A percentile compares a stretch with the other conserved stretches of the same genome.
Conservation (phyloP, 2,888 invertebrate genomes). For the Liodrosophila aerea region DNA sequence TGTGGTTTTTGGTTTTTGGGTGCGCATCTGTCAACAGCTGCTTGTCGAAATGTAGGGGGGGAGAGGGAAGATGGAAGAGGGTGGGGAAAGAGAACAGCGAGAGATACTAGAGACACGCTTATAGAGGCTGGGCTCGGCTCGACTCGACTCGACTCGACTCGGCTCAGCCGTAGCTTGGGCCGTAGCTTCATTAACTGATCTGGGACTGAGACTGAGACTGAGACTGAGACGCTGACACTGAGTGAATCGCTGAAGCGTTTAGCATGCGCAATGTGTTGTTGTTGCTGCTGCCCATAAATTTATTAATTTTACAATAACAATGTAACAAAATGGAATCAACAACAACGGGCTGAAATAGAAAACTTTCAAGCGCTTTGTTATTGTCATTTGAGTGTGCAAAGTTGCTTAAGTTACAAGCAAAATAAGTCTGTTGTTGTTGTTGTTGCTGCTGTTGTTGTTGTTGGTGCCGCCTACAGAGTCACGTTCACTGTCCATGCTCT, state of each 20-base stretch:
- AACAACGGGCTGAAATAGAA: slow-evolving; percentile 41
- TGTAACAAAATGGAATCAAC: slow-evolving; percentile 21
- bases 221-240: slow-evolving; percentile 40
- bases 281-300: slow-evolving; percentile 40
- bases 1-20: slow-evolving; percentile 38
- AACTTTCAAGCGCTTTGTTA: slow-evolving; percentile 51
- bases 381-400: slow-evolving; percentile 58
- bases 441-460: slow-evolving; percentile 18
- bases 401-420: slow-evolving; percentile 49
- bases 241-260: slow-evolving; percentile 62
- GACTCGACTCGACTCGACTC: too few species aligned
- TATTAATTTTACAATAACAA: slow-evolving; percentile 54
- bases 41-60: too few species aligned
- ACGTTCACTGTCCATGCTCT: slow-evolving; percentile 26
- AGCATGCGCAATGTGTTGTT: slow-evolving; percentile 47
- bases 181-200: slow-evolving; percentile 35
- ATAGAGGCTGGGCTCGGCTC: too few species aligned
- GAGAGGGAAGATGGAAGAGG: background rate
- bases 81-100: too few species aligned
- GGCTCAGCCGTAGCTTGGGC: slow-evolving; percentile 2
- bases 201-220: slow-evolving; percentile 28
- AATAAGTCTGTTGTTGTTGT: slow-evolving; percentile 18
- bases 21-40: slow-evolving; percentile 50
- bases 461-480: slow-evolving; percentile 40
- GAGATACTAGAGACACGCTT: too few species aligned